Base-by-base conservation (phyloP, 2,797 vertebrate species). In the Sorex maritimensis region DNA sequence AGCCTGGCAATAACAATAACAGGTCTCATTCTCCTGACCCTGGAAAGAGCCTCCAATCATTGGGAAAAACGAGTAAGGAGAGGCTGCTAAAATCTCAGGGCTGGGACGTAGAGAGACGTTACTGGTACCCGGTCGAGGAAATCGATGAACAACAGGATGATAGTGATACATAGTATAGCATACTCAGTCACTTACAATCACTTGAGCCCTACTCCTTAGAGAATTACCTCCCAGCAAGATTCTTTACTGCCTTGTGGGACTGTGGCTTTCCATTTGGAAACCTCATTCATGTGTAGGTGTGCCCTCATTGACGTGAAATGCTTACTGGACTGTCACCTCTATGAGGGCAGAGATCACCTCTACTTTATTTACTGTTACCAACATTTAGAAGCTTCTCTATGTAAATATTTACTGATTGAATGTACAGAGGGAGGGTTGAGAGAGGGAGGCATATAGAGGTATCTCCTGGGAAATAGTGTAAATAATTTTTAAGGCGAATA, bases 401-500 rank as follows among this genome's bases (percentile, higher is more conserved):
- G 4, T 68, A 61, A 84, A 61, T 85, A 87, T 58, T 87, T 95
- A 44, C 52, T 78, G 55, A 94, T 34, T 55, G 26, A 55, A 46
- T 82, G 15, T 19, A 55, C 52, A 55, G 52, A 55, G 52, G 52
- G 30, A 23, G 5, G 7, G 49, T 55, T 68, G 38, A 79, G 49
- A 14, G 49, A 92, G 13, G 11, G 44, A 24, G 34, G 86, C 11
- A 12, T 81, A 81, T 52, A 9, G 61, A 85, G 11, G 21, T 77
- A 61, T 81, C 30, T 74, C 34, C 74, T 79, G 5, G 13, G 81
- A 89, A 46, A 83, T 68, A 61, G 44, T 81, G 49, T 79, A 41
- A 88, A 92, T n/a, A 13, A 61, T 90, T 81, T 55, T 55, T 73
- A 90, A 94, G 38, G 46, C 75, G 79, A 83, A 65, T 65, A 88